These are phyloP conservation scores for Phoenoteleia sp. DNA, from an alignment of 2,888 invertebrate genomes.

Conservation along the genomic window DNA sequence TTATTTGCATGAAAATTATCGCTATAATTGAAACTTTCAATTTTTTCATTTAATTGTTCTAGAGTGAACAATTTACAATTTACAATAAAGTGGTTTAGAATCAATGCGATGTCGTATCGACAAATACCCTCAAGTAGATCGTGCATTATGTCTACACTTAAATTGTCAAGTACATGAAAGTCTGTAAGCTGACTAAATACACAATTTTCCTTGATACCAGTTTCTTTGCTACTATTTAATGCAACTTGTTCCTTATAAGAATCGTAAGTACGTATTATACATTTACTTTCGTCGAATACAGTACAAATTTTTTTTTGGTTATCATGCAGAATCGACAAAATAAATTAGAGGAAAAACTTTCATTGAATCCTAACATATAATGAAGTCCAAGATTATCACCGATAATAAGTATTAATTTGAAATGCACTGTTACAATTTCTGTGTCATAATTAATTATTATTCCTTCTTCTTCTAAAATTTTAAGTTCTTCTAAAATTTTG, in stretches of 20 bases:
- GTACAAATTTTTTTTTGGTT: neutral
- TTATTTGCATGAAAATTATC: constrained; percentile 61
- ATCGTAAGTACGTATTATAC: neutral
- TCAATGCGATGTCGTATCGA: constrained; percentile 64
- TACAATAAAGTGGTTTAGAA: constrained; percentile 69
- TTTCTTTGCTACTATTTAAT: neutral
- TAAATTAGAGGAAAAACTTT: neutral
- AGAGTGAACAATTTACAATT: too few species aligned
- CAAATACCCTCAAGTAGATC: constrained; percentile 68
- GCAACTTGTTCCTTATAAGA: neutral
- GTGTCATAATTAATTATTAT: neutral
- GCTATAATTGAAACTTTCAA: constrained; percentile 67
- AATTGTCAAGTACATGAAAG: neutral
- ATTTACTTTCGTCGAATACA: neutral
- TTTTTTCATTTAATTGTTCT: constrained; percentile 52
- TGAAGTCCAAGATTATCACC: too few species aligned
- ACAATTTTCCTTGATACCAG: neutral
- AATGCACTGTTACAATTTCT: neutral
- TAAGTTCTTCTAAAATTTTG: too few species aligned
- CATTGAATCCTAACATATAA: neutral
- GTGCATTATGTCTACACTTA: constrained; percentile 66
- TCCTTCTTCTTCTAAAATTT: neutral
- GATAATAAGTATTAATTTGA: neutral
- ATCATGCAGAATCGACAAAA: neutral
- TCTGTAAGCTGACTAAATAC: neutral